A percentile compares a stretch with the other conserved stretches of the same genome.
Evolutionary conservation across 2,113 vertebrate species (phyloP).

Genomic region (Vulpes lagopus): DNA sequence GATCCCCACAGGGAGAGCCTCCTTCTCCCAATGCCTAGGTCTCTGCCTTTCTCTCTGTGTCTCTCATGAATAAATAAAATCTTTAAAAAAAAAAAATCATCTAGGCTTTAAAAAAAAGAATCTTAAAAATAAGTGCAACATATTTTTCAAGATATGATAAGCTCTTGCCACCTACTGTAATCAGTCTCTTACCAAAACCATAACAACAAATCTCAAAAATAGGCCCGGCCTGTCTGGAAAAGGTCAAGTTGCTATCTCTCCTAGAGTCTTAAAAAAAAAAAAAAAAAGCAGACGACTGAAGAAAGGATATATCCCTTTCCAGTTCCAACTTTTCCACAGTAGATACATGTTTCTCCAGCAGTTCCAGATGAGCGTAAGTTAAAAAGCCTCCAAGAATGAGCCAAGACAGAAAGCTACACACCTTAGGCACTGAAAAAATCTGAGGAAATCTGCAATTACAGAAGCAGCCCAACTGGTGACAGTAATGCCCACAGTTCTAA

Average conservation of each 20-base stretch:
- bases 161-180: neutral
- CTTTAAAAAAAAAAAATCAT: too few species aligned
- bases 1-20: too few species aligned
- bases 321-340: neutral
- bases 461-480: neutral
- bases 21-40: too few species aligned
- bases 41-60: too few species aligned
- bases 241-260: neutral
- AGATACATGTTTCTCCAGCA: neutral
- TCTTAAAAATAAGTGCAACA: neutral
- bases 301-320: neutral
- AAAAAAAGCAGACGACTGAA: neutral
- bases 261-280: neutral
- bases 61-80: too few species aligned
- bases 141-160: neutral
- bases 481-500: neutral
- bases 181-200: neutral
- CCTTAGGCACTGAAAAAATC: neutral
- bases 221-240: neutral
- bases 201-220: neutral
- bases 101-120: neutral
- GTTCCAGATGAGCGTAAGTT: neutral
- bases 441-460: neutral
- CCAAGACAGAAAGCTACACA: neutral
- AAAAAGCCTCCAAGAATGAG: neutral